Evolutionary conservation across 2,888 invertebrate genomes (phyloP).

Genomic region (Brenthis hecate): DNA sequence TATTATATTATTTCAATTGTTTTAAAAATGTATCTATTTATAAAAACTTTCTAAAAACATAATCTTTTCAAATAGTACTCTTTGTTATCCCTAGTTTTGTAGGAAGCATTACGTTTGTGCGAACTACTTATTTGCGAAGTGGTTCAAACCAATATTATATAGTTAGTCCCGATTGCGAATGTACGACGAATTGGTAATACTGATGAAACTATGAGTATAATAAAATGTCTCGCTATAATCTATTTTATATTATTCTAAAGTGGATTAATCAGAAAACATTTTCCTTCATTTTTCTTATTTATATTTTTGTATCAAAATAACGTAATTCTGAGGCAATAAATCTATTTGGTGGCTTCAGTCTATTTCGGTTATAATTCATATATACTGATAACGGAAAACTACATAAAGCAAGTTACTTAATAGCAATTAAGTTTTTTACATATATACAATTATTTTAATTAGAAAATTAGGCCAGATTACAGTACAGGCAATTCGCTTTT

Average conservation of each 20-base stretch:
- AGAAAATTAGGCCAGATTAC: slow-evolving; percentile 17
- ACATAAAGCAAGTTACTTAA: neutral
- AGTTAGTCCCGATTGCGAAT: slow-evolving; percentile 24
- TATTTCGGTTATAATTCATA: too few relatives aligned
- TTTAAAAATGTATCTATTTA: neutral
- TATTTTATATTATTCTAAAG: slow-evolving; percentile 28
- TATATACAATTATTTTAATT: slow-evolving; percentile 19
- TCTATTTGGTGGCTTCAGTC: too few relatives aligned
- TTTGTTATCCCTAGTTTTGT: too few relatives aligned
- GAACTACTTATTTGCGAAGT: neutral
- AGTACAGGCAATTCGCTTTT: slow-evolving; percentile 18
- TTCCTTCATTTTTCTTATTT: too few relatives aligned
- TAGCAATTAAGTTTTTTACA: slow-evolving; percentile 8
- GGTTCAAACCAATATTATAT: slow-evolving; percentile 22
- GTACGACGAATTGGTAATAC: slow-evolving; percentile 39
- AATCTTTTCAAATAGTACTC: neutral
- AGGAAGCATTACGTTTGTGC: too few relatives aligned
- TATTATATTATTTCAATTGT: neutral
- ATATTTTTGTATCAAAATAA: too few relatives aligned
- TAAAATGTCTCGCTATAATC: slow-evolving; percentile 28
- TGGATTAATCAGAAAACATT: slow-evolving; percentile 18
- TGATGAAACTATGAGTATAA: slow-evolving; percentile 20
- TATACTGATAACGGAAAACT: neutral
- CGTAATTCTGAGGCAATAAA: too few relatives aligned
- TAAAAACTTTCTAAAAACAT: neutral